Conservation (phyloP, 2,113 vertebrate genomes). For the Struthidea cinerea region DNA sequence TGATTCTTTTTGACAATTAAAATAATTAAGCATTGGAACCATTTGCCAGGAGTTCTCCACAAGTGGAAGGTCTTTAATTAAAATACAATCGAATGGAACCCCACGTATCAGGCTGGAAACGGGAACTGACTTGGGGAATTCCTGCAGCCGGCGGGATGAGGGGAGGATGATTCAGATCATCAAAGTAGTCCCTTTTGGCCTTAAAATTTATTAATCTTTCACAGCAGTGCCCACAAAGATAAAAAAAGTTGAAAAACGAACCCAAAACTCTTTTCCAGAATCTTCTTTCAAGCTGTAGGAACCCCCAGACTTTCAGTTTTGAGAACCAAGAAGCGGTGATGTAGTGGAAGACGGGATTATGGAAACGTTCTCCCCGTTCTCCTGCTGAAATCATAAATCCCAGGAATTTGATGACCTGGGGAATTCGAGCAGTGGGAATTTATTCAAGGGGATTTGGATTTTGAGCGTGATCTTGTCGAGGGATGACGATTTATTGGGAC, state of each 20-base stretch:
- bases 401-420: neutral
- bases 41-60: neutral
- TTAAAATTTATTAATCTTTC: neutral
- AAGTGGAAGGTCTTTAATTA: neutral
- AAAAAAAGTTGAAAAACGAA: neutral
- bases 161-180: neutral
- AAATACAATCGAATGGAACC: neutral
- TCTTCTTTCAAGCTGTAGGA: neutral
- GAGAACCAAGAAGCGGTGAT: neutral
- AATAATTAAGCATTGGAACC: neutral
- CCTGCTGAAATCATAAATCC: neutral
- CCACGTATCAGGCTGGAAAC: neutral
- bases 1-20: neutral
- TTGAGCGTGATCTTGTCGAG: fast-evolving
- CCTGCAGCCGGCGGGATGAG: neutral
- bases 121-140: neutral
- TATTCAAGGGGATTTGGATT: neutral
- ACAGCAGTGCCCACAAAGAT: neutral
- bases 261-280: neutral
- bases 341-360: neutral
- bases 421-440: neutral
- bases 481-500: neutral
- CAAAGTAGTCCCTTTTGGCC: neutral
- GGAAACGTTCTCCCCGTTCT: neutral
- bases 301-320: neutral